Percentiles rank a stretch among this genome's conserved stretches.
Conservation (phyloP, 2,888 invertebrate genomes). For the Apamea sordens region DNA sequence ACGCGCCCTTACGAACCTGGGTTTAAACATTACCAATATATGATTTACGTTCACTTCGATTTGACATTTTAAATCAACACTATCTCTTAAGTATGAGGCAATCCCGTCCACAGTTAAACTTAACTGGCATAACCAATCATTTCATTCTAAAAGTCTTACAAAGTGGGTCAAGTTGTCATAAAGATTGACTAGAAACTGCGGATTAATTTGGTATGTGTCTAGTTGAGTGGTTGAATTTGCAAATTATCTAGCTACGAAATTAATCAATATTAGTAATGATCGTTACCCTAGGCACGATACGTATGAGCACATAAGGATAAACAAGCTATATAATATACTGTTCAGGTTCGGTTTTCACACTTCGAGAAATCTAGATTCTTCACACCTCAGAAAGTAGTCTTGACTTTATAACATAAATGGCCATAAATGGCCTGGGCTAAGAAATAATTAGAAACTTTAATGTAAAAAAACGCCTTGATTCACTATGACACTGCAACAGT, state of each 20-base stretch:
- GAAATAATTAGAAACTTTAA: not conserved
- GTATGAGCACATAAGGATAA: not conserved
- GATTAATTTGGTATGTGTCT: conserved; percentile 48
- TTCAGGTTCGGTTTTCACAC: not conserved
- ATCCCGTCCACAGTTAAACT: conserved; percentile 31
- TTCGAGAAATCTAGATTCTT: not conserved
- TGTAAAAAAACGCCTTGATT: not conserved
- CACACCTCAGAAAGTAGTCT: not conserved
- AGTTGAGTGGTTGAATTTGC: conserved; percentile 38
- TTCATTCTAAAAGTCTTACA: conserved; percentile 30
- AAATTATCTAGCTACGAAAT: conserved; percentile 46
- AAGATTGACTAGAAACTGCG: conserved; percentile 49
- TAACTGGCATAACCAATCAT: conserved; percentile 44
- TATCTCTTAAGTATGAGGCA: conserved; percentile 54
- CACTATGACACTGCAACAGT: not conserved
- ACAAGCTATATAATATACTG: not conserved
- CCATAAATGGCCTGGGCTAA: not conserved
- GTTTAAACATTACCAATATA: conserved; percentile 28
- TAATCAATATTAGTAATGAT: conserved; percentile 31
- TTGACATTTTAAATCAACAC: conserved; percentile 65
- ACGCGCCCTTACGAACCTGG: not conserved
- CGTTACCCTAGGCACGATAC: not conserved
- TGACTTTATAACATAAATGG: not conserved
- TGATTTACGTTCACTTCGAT: conserved; percentile 58
- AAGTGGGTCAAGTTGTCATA: conserved; percentile 59